Conservation (phyloP, 2,113 vertebrate species). For the Steatornis caripensis region DNA sequence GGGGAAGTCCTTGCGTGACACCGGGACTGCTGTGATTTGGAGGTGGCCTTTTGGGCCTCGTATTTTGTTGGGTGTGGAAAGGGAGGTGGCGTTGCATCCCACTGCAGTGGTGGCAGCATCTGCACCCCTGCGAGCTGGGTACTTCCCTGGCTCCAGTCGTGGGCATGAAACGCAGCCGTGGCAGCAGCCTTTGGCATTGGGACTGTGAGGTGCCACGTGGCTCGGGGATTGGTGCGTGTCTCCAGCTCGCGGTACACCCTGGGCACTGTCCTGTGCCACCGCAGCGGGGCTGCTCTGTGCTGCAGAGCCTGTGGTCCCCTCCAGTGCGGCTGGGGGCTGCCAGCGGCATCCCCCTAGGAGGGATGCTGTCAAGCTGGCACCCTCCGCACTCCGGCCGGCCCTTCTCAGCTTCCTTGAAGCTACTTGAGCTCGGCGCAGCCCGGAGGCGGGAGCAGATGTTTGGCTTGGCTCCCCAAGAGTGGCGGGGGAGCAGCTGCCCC, state of each 20-base stretch:
- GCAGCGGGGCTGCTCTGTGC: background rate
- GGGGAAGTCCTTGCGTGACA: accelerated
- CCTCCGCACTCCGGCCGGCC: background rate
- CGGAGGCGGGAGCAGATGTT: conserved; percentile 48
- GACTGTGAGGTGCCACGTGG: accelerated
- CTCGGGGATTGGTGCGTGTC: accelerated
- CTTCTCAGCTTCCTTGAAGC: background rate
- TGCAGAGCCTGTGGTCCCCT: background rate
- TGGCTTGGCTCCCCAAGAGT: background rate
- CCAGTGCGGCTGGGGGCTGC: background rate
- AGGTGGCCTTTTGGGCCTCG: background rate
- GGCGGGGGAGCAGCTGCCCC: background rate
- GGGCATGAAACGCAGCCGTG: background rate
- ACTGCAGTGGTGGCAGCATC: accelerated
- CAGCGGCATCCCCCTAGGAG: accelerated
- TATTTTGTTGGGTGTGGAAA: background rate
- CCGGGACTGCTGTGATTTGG: background rate
- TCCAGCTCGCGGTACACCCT: background rate
- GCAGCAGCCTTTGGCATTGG: background rate
- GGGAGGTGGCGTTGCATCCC: background rate
- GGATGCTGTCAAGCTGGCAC: background rate
- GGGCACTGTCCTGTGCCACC: accelerated
- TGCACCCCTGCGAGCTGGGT: accelerated
- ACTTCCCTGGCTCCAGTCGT: background rate
- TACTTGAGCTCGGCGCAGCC: background rate